Percentiles rank a stretch among this genome's conserved stretches.
Evolutionary conservation across 2,888 invertebrate species (phyloP).

Genomic region (Leptinotarsa juncta): DNA sequence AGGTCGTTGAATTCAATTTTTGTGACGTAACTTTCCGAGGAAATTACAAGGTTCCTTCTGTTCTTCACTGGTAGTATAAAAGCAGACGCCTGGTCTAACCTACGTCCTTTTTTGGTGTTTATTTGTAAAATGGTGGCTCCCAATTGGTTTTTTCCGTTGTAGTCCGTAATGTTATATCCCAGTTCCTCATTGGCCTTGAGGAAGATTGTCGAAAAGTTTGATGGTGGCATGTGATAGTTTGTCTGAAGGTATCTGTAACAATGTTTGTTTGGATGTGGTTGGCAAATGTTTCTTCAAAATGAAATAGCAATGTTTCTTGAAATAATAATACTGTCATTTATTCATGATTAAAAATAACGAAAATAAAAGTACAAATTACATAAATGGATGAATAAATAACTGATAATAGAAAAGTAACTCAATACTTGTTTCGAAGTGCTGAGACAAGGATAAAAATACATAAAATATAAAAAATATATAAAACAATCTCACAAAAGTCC

Average conservation of each 20-base stretch:
- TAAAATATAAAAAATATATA: no score
- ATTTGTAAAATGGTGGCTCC: conserved; percentile 78
- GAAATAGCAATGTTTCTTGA: not conserved
- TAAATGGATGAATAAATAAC: no score
- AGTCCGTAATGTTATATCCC: conserved; percentile 76
- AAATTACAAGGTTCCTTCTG: conserved; percentile 76
- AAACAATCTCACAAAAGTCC: no score
- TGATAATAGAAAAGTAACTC: no score
- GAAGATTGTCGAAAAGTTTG: conserved; percentile 24
- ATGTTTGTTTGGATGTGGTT: not conserved
- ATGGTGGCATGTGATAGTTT: conserved; percentile 22
- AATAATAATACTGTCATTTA: no score
- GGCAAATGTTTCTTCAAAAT: not conserved
- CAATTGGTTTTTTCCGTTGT: conserved; percentile 72
- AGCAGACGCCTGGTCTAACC: conserved; percentile 82
- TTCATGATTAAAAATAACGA: no score
- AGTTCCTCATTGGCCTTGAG: conserved; percentile 67
- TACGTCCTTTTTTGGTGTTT: conserved; percentile 75
- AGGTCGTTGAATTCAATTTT: conserved; percentile 71
- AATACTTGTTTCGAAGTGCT: no score
- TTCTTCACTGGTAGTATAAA: conserved; percentile 76
- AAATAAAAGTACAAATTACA: no score
- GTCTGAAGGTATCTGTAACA: conserved; percentile 22
- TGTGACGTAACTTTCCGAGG: conserved; percentile 75
- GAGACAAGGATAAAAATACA: no score